Base-by-base conservation (phyloP, 2,888 invertebrate genomes). In the Torymus auratus region DNA sequence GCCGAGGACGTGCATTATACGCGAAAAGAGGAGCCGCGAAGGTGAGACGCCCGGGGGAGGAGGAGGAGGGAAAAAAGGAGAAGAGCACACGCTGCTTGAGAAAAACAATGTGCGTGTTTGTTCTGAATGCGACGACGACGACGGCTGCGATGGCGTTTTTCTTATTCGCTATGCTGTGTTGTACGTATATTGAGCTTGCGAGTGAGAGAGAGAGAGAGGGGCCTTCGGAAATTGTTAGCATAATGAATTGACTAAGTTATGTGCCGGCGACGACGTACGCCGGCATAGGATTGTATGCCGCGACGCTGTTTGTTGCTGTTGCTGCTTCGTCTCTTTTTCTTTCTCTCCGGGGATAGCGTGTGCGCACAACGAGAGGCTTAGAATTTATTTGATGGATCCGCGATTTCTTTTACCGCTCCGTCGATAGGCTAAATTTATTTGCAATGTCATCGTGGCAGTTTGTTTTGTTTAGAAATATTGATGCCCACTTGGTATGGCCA, bases 1-100 rank as follows among this genome's bases (percentile, higher is more conserved):
- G 52, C 50, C 72, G 79, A 81, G 78, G 74, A 81, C 81, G 69
- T 78, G 65, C 81, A 70, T 74, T 81, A 81, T 81, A 69, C 65
- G 70, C 69, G 73, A 67, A 56, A 58, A 65, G 70, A 70, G 17
- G 68, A 70, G 70, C 62, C 52, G 41, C 7, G 56, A 61, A 61
- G 70, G 56, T 61, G 68, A 72, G 56, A 60, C 55, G 58, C 15
- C 15, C 23, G 13, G 13, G 14, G 13, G 67, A n/a, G 50, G 20
- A 61, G n/a, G 28, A 14, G 15, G 41, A 55, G 13, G 69, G 52
- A 67, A 41, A 65, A 41, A 56, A 50, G 62, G 20, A 62, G 23
- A 50, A 73, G 10, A 41, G 55, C 23, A 50, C 56, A 52, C 50
- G 61, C 55, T 69, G 55, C 64, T 74, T 67, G 61, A 68, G 65